A percentile compares a stretch with the other conserved stretches of the same genome.
Conservation (phyloP, 2,113 vertebrate species). For the Alectura lathami region DNA sequence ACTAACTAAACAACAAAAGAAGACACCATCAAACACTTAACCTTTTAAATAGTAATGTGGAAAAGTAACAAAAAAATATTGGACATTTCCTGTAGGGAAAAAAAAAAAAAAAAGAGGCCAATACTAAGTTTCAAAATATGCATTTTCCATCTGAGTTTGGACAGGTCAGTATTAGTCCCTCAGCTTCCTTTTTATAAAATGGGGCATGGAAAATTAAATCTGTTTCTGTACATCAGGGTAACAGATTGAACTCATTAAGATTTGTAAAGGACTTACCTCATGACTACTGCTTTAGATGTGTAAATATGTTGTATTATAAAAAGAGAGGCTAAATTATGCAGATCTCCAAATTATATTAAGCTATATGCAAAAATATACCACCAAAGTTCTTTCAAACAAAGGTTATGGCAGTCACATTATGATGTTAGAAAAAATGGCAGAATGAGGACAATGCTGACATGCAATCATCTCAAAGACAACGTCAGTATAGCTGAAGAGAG, state of each 20-base stretch:
- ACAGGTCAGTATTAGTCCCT: background rate
- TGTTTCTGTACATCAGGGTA: background rate
- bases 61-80: background rate
- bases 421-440: constrained; percentile 24
- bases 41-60: background rate
- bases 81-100: background rate
- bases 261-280: background rate
- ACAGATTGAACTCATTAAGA: constrained; percentile 14
- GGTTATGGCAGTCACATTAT: constrained; percentile 10
- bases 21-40: background rate
- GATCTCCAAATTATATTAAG: constrained; percentile 11
- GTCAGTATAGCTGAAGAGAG: background rate
- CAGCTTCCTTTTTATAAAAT: background rate
- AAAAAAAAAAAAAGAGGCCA: background rate
- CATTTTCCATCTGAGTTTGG: background rate
- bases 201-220: background rate
- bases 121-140: background rate
- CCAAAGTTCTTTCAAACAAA: background rate
- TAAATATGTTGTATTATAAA: constrained; percentile 37
- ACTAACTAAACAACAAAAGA: too few species aligned
- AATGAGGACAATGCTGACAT: constrained; percentile 17
- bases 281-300: background rate
- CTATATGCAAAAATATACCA: constrained; percentile 18
- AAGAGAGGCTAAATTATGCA: constrained; percentile 13
- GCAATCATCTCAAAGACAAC: background rate